Percentiles rank a stretch among this genome's conserved stretches.
These are phyloP conservation scores for Thymelicus lineola DNA, from an alignment of 2,888 invertebrate genomes.

Conservation along the genomic window DNA sequence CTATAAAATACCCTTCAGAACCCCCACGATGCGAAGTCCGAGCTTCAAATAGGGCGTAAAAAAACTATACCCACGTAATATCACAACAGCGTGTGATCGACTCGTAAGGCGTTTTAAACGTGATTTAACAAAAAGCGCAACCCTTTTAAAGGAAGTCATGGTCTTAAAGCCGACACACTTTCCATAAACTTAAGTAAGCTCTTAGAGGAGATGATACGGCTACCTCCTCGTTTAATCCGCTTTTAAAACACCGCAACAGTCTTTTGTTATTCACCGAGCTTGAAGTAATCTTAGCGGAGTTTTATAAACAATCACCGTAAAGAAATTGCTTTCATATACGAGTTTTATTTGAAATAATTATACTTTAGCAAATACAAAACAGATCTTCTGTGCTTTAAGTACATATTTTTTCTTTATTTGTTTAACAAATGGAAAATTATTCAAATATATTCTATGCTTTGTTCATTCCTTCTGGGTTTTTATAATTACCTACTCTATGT, in stretches of 20 bases:
- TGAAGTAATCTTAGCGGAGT: constrained; percentile 66
- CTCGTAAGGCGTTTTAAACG: constrained; percentile 66
- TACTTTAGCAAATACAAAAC: constrained; percentile 65
- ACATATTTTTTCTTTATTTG: constrained; percentile 38
- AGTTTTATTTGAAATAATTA: constrained; percentile 60
- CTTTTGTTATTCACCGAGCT: constrained; percentile 76
- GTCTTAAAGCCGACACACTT: constrained; percentile 76
- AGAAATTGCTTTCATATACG: constrained; percentile 64
- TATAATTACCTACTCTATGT: constrained; percentile 4
- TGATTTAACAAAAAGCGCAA: constrained; percentile 82
- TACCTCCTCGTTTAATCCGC: constrained; percentile 77
- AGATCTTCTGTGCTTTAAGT: constrained; percentile 50
- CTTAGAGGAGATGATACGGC: constrained; percentile 77
- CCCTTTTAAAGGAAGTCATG: constrained; percentile 81
- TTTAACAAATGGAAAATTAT: constrained; percentile 35
- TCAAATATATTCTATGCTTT: constrained; percentile 16
- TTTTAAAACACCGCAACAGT: constrained; percentile 74
- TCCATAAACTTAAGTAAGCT: constrained; percentile 82
- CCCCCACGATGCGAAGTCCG: constrained; percentile 69
- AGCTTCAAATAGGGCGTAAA: constrained; percentile 64
- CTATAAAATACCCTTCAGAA: constrained; percentile 66
- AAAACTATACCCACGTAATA: constrained; percentile 66
- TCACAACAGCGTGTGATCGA: constrained; percentile 69
- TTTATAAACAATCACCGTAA: constrained; percentile 75
- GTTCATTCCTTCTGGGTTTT: constrained; percentile 16